Base-by-base conservation (phyloP, 2,113 vertebrate species). In the Dicentrarchus labrax region DNA sequence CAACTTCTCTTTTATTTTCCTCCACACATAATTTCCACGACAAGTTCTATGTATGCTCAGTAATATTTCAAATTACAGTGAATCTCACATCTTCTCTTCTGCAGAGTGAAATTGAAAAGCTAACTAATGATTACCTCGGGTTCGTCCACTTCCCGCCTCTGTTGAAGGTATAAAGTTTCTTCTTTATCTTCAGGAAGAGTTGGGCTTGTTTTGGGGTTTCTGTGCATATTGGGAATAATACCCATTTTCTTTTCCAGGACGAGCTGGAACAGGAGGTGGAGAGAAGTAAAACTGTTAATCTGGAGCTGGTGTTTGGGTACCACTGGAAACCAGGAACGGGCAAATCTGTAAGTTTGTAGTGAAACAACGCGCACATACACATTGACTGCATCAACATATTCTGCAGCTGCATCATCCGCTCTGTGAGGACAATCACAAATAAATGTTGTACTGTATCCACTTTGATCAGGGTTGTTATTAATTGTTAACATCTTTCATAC, bases 231-330 rank as follows among this genome's bases (percentile, higher is more conserved):
- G 76, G 21, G 30, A 12, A 16, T 7, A 8, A 9, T 41, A 7
- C 41, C 5, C 22, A 47, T 13, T 75, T 66, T 66, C 75, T 6
- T 61, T 72, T 4, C 5, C 65, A 99, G 98, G 97, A 97, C 85
- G 96, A 94, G 87, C 92, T 95, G 82, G 96, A 95, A 91, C 89
- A 95, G 19, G 95, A 97, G 88, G 95, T 96, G 86, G 95, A 96
- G 76, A 84, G 91, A 80, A 96, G 94, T 85, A 99, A 98, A 94
- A 87, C 93, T 17, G 96, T 99, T 60, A 96, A 97, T 88, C 96
- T 99, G 86, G 98, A 99, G 94, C 94, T 99, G 24, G 97, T 99
- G 88, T 99, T 99, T 93, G 98, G 98, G 72, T 98, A 98, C 92
- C 98, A 99, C 91, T 96, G 97, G 95, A 99, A 99, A 93, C 95